Evolutionary conservation across 23 tunicate species (phyloP), one percentile per base, ranked within the genome.

Genomic region (Styela clava): DNA sequence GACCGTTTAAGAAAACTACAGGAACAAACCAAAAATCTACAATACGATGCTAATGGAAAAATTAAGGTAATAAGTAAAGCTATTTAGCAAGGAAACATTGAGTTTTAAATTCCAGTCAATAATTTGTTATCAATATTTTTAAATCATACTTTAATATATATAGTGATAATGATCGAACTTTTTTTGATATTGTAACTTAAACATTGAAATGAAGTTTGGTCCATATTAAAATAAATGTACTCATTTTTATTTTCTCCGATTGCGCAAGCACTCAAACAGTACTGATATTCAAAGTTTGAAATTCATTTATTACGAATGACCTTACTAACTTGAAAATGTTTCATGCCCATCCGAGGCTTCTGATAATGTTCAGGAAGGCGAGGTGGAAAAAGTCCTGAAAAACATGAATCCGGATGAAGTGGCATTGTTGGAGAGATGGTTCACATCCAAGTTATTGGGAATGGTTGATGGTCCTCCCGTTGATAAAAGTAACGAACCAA

Each of bases 401-500:
- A 52, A 87, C 20, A 91, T 96, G 85, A 81, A 81, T 62, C 86
- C 86, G 1, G 51, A 69, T 3, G 93, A 96, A 68, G 34, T 86
- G 0, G 87, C 87, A 12, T 35, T 86, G 20, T 80, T 96, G 73
- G 87, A 96, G 34, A 52, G 85, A 35, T 96, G 97, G 97, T 96
- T 96, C 61, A 78, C 90, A 3, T 21, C 79, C 18, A 79, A 89
- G 74, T 67, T 90, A 79, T 33, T 85, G 1, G 95, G 95, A 20
- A 35, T 35, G 65, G 67, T 76, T 31, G 81, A 84, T 23, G 35
- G 62, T 0, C 84, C 68, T 20, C 77, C 74, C 12, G 80, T 29
- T 18, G 61, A 33, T 7, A 35, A 74, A 26, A 19, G 61, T 31
- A 51, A 70, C 7, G 61, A 26, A 64, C 31, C 21, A 64, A 18